Evolutionary conservation across 2,797 vertebrate genomes (phyloP).

Genomic region (Urosaurus nigricauda): DNA sequence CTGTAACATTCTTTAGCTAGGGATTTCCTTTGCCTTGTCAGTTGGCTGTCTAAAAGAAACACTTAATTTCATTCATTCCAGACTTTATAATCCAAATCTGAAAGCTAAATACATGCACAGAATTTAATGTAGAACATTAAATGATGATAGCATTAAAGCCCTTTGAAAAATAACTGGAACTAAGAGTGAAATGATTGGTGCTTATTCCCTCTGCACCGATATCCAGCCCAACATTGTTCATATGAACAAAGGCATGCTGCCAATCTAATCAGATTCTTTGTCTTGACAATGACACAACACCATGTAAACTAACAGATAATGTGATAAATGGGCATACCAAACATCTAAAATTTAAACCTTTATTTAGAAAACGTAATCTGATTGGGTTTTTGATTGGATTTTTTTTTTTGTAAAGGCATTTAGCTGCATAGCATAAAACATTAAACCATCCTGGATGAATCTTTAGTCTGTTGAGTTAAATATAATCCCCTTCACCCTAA

Average conservation of each 20-base stretch:
- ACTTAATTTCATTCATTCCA: constrained; percentile 64
- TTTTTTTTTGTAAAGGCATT: constrained; percentile 46
- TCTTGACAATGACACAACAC: constrained; percentile 44
- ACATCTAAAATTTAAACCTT: neutral
- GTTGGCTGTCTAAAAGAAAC: constrained; percentile 71
- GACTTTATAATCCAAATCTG: constrained; percentile 62
- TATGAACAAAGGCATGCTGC: constrained; percentile 58
- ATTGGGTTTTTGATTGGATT: constrained; percentile 54
- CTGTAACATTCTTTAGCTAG: constrained; percentile 62
- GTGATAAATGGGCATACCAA: neutral
- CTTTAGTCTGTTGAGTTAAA: constrained; percentile 1
- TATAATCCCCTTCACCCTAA: neutral
- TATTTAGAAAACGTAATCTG: constrained; percentile 42
- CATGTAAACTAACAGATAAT: constrained; percentile 47
- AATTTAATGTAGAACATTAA: constrained; percentile 68
- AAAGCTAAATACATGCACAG: constrained; percentile 56
- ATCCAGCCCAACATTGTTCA: constrained; percentile 49
- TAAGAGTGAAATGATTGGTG: constrained; percentile 49
- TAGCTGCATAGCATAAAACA: constrained; percentile 47
- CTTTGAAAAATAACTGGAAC: constrained; percentile 56
- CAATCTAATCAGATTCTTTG: constrained; percentile 59
- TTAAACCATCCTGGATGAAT: constrained; percentile 46
- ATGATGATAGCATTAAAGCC: constrained; percentile 32
- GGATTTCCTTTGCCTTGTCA: constrained; percentile 75
- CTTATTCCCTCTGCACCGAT: constrained; percentile 59